A percentile compares a stretch with the other conserved stretches of the same genome.
Conservation (phyloP, 2,888 invertebrate genomes). For the Synergus laeviventris region DNA sequence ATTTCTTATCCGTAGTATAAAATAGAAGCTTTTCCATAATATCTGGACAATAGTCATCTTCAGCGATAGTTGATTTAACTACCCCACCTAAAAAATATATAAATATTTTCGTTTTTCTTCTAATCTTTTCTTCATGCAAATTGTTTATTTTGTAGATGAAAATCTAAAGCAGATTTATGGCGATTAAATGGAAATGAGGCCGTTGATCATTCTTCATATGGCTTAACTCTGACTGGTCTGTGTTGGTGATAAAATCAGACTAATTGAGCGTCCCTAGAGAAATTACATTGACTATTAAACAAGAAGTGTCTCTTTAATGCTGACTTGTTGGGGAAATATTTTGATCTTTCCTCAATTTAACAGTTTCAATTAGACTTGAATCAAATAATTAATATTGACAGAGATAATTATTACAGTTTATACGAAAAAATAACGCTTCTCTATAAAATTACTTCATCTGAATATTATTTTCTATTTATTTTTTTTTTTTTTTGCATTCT, state of each 20-base stretch:
- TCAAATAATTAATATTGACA: neutral
- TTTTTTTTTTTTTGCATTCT: neutral
- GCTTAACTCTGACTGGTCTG: neutral
- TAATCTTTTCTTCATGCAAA: neutral
- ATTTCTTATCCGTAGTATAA: neutral
- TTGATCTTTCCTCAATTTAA: neutral
- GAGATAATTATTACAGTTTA: neutral
- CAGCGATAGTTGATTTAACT: neutral
- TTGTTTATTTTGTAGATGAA: neutral
- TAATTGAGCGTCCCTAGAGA: slow-evolving; percentile 3
- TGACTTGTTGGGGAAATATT: neutral
- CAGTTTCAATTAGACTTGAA: neutral
- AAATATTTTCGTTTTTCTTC: neutral
- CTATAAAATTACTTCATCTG: neutral
- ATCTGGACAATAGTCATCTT: neutral
- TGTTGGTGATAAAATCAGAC: slow-evolving; percentile 6
- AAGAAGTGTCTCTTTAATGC: neutral
- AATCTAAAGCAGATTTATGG: neutral
- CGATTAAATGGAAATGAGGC: neutral
- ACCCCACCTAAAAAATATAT: neutral
- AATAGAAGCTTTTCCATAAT: neutral
- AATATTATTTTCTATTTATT: neutral
- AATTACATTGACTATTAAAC: neutral
- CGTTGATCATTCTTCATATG: neutral
- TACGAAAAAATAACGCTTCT: neutral